Percentiles rank a stretch among this genome's conserved stretches.
These are phyloP conservation scores for Thaleichthys pacificus DNA, from an alignment of 2,797 vertebrate species.

Conservation along the genomic window DNA sequence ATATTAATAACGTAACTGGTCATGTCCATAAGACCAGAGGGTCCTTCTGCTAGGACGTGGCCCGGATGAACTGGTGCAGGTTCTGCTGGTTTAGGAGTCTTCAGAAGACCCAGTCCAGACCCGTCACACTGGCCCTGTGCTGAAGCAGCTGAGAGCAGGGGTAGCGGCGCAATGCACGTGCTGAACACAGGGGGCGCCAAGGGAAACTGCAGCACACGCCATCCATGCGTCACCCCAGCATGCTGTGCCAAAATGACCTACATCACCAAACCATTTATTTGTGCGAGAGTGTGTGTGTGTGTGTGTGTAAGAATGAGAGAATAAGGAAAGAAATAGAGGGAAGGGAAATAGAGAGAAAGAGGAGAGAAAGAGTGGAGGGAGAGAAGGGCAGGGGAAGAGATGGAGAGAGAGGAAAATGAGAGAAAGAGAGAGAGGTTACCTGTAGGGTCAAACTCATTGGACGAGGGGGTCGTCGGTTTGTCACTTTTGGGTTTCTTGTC, in stretches of 20 bases:
- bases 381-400: constrained; percentile 23
- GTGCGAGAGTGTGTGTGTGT: constrained; percentile 13
- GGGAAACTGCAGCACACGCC: constrained; percentile 15
- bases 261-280: constrained; percentile 22
- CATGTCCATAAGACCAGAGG: not conserved
- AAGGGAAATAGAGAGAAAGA: constrained; percentile 16
- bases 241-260: constrained; percentile 27
- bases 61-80: no score
- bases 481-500: constrained; percentile 97
- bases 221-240: constrained; percentile 41
- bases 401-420: constrained; percentile 4
- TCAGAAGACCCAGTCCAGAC: not conserved
- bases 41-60: no score
- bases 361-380: constrained; percentile 5
- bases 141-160: constrained; percentile 15
- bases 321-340: not conserved
- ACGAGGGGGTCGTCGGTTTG: constrained; percentile 80
- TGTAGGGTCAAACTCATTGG: constrained; percentile 95
- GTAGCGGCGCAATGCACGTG: constrained; percentile 7
- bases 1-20: constrained; percentile 25
- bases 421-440: constrained; percentile 71
- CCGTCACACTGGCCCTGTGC: not conserved
- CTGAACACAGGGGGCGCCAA: constrained; percentile 21
- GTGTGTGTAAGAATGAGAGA: constrained; percentile 18
- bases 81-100: no score